phyloP scores from a whole-genome alignment of 2,797 vertebrate genomes.

The Spinus pinus region DNA sequence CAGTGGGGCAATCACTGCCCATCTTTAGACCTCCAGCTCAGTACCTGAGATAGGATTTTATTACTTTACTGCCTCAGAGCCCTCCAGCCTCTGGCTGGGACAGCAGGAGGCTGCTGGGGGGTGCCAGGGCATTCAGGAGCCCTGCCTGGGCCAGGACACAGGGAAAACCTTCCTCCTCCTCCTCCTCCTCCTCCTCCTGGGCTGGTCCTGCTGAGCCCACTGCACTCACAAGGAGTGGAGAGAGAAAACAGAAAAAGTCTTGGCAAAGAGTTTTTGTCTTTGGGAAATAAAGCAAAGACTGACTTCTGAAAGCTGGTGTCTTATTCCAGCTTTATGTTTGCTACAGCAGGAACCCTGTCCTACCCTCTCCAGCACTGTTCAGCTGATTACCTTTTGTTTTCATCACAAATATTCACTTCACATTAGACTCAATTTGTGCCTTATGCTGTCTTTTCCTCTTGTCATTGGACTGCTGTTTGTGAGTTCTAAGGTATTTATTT shows the following conservation, averaged over 20 bases:
- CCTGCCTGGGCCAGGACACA: too few species aligned
- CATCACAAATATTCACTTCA: neutral
- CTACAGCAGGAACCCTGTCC: neutral
- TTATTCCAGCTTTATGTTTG: neutral
- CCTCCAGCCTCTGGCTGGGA: neutral
- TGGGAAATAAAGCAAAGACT: neutral
- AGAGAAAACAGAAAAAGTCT: neutral
- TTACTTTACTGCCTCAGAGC: neutral
- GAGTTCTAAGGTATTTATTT: neutral
- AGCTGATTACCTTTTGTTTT: neutral
- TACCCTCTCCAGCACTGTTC: neutral
- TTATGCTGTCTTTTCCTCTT: neutral
- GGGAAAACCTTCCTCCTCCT: neutral
- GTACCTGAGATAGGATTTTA: neutral
- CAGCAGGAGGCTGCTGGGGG: neutral
- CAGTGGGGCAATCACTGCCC: neutral
- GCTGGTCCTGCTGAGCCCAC: neutral
- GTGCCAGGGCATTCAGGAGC: too few species aligned
- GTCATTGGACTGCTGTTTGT: neutral
- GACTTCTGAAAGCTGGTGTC: neutral
- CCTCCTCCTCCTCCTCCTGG: too few species aligned
- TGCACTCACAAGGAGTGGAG: neutral
- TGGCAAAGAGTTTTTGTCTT: neutral
- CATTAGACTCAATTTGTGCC: neutral
- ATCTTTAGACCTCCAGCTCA: neutral